Evolutionary conservation across 2,797 vertebrate genomes (phyloP).

Genomic region (Anguilla anguilla): DNA sequence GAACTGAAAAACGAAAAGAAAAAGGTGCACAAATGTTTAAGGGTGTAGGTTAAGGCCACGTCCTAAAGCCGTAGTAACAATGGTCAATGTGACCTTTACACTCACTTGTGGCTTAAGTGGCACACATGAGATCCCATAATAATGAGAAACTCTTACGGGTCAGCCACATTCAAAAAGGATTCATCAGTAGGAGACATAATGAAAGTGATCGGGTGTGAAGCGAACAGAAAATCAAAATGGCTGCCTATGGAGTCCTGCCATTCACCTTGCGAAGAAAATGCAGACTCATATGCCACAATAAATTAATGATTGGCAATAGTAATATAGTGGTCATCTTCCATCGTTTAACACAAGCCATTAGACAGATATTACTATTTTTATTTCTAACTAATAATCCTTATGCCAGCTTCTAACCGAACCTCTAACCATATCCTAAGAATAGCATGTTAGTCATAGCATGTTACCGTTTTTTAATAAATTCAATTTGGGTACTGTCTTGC

Average conservation of each 20-base stretch:
- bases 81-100: background rate
- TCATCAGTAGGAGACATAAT: background rate
- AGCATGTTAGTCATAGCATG: background rate
- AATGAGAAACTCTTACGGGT: constrained; percentile 29
- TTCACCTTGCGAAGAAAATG: background rate
- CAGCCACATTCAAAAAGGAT: constrained; percentile 23
- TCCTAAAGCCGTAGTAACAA: constrained; percentile 7
- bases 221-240: background rate
- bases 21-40: constrained; percentile 28
- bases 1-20: constrained; percentile 11
- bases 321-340: background rate
- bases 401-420: background rate
- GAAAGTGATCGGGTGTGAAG: background rate
- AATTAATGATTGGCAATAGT: constrained; percentile 3
- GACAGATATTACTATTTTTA: background rate
- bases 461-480: background rate
- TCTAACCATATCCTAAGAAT: background rate
- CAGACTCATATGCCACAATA: background rate
- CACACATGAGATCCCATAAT: background rate
- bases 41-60: background rate
- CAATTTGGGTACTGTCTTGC: background rate
- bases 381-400: background rate
- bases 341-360: background rate
- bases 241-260: background rate
- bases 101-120: background rate